Percentiles rank a stretch among this genome's conserved stretches.
phyloP scores from a whole-genome alignment of 1,140 invertebrate genomes.

The Drosophila lacertosa region DNA sequence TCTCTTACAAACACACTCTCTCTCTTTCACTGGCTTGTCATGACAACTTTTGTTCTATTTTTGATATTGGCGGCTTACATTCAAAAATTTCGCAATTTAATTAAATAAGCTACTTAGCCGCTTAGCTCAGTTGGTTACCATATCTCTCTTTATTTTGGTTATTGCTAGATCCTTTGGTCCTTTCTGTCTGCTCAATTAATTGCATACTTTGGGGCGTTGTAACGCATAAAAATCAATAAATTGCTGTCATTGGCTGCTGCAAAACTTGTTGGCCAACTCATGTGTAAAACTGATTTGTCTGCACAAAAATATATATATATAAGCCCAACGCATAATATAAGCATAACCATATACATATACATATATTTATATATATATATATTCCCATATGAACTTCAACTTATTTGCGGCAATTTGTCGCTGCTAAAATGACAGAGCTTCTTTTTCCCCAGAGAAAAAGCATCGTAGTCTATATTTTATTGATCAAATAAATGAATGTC shows the following conservation, averaged over 20 bases:
- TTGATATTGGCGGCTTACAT: constrained; percentile 1
- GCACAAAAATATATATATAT: background rate
- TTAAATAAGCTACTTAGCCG: constrained; percentile 6
- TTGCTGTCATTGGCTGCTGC: constrained; percentile 4
- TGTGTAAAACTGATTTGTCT: constrained; percentile 23
- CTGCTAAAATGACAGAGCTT: background rate
- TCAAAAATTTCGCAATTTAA: constrained; percentile 17
- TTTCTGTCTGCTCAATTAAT: constrained; percentile 7
- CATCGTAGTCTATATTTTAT: too few relatives aligned
- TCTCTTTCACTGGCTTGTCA: constrained; percentile 5
- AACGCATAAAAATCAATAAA: constrained; percentile 21
- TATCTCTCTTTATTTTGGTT: background rate
- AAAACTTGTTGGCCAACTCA: constrained; percentile 4
- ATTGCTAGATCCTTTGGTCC: background rate
- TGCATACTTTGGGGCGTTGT: constrained; percentile 13
- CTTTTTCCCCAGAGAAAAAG: background rate
- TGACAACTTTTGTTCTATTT: constrained; percentile 30
- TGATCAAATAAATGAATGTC: too few relatives aligned
- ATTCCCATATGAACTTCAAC: background rate
- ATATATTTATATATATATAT: background rate
- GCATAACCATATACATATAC: background rate
- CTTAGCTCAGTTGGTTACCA: too few relatives aligned
- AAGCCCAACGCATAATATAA: background rate
- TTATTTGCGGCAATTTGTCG: background rate
- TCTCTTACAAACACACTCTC: too few relatives aligned